phyloP scores from a whole-genome alignment of 92 coral and sea anemone genomes.

The Anthopleura xanthogrammica region DNA sequence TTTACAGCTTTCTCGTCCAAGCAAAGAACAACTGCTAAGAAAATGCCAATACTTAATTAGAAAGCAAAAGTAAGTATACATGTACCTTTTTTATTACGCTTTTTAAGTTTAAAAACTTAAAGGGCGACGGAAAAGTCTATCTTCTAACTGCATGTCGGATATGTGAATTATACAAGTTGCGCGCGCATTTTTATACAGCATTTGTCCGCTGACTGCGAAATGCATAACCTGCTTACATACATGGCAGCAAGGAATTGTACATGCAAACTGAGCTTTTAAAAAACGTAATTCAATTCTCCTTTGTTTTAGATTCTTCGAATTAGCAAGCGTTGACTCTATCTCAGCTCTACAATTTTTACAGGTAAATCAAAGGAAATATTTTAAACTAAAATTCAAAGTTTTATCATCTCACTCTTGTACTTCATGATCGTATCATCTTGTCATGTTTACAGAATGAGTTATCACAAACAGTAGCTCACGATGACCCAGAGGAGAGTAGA shows the following conservation, averaged over 20 bases:
- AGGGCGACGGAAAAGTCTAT: too few species aligned
- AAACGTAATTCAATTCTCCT: background rate
- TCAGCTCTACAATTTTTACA: conserved; percentile 83
- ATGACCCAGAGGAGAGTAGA: conserved; percentile 80
- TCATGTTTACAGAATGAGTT: conserved; percentile 68
- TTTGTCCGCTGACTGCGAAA: background rate
- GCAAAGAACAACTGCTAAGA: conserved; percentile 72
- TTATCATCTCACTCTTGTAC: background rate
- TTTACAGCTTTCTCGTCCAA: conserved; percentile 75
- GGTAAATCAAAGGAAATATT: conserved; percentile 25
- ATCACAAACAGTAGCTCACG: conserved; percentile 78
- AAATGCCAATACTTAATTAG: conserved; percentile 84
- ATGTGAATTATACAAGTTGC: background rate
- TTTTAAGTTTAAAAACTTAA: background rate
- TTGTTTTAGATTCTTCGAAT: conserved; percentile 68
- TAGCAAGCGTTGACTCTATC: conserved; percentile 65
- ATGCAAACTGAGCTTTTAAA: too few species aligned
- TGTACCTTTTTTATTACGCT: too few species aligned
- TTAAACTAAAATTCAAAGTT: background rate
- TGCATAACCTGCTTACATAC: too few species aligned
- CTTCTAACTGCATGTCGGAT: too few species aligned
- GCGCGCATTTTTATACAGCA: background rate
- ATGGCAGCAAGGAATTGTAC: too few species aligned
- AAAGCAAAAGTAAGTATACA: conserved; percentile 81
- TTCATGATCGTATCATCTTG: background rate